These are phyloP conservation scores for Lobophora halterata DNA, from an alignment of 2,888 invertebrate species.

Conservation along the genomic window DNA sequence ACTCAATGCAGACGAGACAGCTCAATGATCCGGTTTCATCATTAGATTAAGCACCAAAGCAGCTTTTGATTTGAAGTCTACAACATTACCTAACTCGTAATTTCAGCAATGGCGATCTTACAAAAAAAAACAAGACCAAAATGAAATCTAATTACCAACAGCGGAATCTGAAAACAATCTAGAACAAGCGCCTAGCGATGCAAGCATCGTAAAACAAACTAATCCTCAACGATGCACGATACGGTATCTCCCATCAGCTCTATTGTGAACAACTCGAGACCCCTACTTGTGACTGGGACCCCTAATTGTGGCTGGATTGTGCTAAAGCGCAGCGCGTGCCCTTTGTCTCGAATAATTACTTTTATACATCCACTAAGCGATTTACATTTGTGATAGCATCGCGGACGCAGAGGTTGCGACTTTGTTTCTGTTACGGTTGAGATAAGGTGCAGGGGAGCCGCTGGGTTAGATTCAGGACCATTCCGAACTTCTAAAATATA, in stretches of 20 bases:
- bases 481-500: no score
- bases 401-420: slow-evolving; percentile 64
- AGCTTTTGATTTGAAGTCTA: no score
- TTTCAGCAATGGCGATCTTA: no score
- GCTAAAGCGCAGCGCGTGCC: slow-evolving; percentile 47
- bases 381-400: slow-evolving; percentile 59
- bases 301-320: slow-evolving; percentile 44
- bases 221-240: slow-evolving; percentile 54
- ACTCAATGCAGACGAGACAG: no score
- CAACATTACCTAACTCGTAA: no score
- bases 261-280: slow-evolving; percentile 56
- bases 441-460: slow-evolving; percentile 22
- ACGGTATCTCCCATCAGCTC: slow-evolving; percentile 59
- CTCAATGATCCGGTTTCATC: no score
- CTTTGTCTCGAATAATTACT: slow-evolving; percentile 67
- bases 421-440: slow-evolving; percentile 54
- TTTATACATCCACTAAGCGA: slow-evolving; percentile 65
- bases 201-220: slow-evolving; percentile 51
- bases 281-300: slow-evolving; percentile 45
- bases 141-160: not conserved
- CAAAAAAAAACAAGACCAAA: slow-evolving; percentile 2
- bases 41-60: no score
- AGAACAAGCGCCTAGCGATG: slow-evolving; percentile 23
- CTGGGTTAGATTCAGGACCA: no score
- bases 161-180: slow-evolving; percentile 5